Percentiles rank a stretch among this genome's conserved stretches.
Conservation (phyloP, 53 echinoderm and acorn worm species). For the Paelopatides confundens region DNA sequence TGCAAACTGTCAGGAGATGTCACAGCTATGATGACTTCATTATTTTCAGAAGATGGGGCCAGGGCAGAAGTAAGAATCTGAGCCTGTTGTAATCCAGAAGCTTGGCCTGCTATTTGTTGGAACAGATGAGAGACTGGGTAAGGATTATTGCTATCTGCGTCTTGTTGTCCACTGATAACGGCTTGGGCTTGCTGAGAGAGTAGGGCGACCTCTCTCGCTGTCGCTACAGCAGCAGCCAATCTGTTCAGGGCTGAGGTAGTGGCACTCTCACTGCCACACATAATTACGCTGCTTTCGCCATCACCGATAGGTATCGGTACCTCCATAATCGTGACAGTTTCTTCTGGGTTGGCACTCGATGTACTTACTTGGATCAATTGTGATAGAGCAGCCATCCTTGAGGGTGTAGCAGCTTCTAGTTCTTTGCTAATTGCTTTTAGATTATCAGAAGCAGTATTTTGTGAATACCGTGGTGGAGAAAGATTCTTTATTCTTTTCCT, state of each 20-base stretch:
- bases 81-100: constrained; percentile 11
- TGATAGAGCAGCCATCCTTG: background rate
- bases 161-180: constrained; percentile 23
- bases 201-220: constrained; percentile 62
- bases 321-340: constrained; percentile 25
- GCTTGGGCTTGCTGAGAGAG: constrained; percentile 31
- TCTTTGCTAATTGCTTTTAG: constrained; percentile 17
- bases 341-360: background rate
- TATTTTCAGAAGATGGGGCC: background rate
- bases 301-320: constrained; percentile 40
- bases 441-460: constrained; percentile 7
- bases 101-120: constrained; percentile 42
- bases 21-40: constrained; percentile 29
- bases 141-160: constrained; percentile 10
- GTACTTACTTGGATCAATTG: background rate
- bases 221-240: constrained; percentile 67
- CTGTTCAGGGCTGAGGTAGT: constrained; percentile 62
- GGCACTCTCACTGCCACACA: constrained; percentile 37
- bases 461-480: background rate
- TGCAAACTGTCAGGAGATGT: constrained; percentile 58
- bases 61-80: background rate
- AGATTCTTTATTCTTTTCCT: constrained; percentile 46
- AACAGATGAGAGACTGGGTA: constrained; percentile 40
- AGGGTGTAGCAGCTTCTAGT: background rate
- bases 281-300: constrained; percentile 27